phyloP scores from a whole-genome alignment of 2,113 vertebrate genomes.

The Rhinogobius similis region DNA sequence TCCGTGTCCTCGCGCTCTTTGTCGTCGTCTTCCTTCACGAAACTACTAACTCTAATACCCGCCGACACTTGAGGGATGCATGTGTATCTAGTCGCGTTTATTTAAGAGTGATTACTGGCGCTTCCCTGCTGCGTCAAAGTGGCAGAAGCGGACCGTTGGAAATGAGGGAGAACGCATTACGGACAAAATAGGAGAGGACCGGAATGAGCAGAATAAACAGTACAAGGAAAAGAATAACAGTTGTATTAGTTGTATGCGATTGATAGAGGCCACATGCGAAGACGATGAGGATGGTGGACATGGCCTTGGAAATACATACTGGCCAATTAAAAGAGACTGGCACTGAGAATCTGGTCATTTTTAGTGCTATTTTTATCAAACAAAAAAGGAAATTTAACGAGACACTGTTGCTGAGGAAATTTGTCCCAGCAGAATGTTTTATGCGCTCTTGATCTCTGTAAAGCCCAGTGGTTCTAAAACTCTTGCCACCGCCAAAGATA shows the following conservation, averaged over 20 bases:
- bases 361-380: neutral
- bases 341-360: neutral
- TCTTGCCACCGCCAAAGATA: no score
- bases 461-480: neutral
- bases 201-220: constrained; percentile 1
- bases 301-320: neutral
- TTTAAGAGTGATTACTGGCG: constrained; percentile 32
- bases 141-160: neutral
- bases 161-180: constrained; percentile 11
- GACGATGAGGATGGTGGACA: neutral
- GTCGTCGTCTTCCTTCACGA: constrained; percentile 28
- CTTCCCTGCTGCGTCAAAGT: constrained; percentile 20
- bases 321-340: constrained; percentile 6
- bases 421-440: neutral
- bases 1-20: constrained; percentile 10
- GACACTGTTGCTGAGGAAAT: neutral
- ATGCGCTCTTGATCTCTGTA: neutral
- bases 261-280: neutral
- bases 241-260: constrained; percentile 1
- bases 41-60: constrained; percentile 25
- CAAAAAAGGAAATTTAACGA: neutral
- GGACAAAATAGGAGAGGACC: constrained; percentile 14
- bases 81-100: neutral
- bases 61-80: neutral
- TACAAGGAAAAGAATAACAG: neutral